Base-by-base conservation (phyloP, 2,888 invertebrate species). In the Eurois occulta region DNA sequence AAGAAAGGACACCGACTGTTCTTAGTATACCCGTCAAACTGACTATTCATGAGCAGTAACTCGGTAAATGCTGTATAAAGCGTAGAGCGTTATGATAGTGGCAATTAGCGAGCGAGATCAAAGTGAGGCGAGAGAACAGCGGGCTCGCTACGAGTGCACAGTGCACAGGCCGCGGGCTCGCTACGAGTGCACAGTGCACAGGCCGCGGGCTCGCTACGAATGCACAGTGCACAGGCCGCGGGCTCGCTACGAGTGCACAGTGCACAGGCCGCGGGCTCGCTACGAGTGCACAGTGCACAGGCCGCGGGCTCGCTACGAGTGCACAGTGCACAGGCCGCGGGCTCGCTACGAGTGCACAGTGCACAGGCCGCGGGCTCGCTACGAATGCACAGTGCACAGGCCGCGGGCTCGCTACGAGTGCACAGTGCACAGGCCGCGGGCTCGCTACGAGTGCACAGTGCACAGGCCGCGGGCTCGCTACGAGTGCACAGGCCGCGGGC, bases 1-100 rank as follows among this genome's bases (percentile, higher is more conserved):
- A 67, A 38, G 11, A 46, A 32, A n/a, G 67, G 24, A 71, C 28
- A 32, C 41, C n/a, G 67, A 66, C n/a, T 71, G 18, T 32, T 43
- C 32, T 24, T 65, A 72, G n/a, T 32, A 32, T 13, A 43, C n/a
- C 8, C 43, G 11, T 43, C 32, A 24, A 43, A 65, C 66, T 7
- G 16, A 28, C 28, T 35, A 8, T 48, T 35, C 21, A 24, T 46
- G 43, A 67, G 46, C 28, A 46, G 7, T 28, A 43, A 8, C 24
- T 55, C 24, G n/a, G 24, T 52, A 52, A 48, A 28, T 28, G 43
- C 46, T 13, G 32, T 32, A 7, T 28, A 32, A 32, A 48, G n/a
- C 55, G n/a, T 13, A 1, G n/a, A 55, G 11, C 11, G 52, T 55
- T n/a, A 55, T 48, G 21, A 48, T 48, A 48, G 11, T 55, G 28